A percentile compares a stretch with the other conserved stretches of the same genome.
Conservation (phyloP, 64 coral and sea anemone species). For the Stylophora pistillata region DNA sequence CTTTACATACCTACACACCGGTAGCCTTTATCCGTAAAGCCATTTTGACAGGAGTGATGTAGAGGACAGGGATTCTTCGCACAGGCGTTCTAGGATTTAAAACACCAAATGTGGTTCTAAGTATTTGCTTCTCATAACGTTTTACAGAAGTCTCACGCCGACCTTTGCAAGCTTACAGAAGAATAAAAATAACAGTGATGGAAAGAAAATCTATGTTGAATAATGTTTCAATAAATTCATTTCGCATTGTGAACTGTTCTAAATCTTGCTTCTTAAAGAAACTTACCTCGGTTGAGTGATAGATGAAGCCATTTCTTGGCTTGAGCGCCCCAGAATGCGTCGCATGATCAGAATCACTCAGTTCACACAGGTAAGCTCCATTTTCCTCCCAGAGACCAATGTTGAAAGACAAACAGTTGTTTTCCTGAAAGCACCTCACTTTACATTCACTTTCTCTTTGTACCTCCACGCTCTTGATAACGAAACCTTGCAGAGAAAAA, state of each 20-base stretch:
- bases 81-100: background rate
- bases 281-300: background rate
- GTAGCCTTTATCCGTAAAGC: constrained; percentile 13
- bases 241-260: background rate
- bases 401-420: background rate
- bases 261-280: background rate
- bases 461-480: background rate
- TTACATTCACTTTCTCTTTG: background rate
- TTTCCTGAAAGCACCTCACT: background rate
- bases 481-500: background rate
- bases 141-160: no score
- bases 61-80: background rate
- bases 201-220: no score
- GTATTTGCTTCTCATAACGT: no score
- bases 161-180: no score
- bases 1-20: no score
- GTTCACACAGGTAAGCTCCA: background rate
- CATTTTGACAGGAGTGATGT: background rate
- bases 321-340: background rate
- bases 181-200: no score
- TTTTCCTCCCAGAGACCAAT: background rate
- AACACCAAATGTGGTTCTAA: background rate
- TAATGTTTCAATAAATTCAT: background rate
- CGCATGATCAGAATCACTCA: constrained; percentile 4
- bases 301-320: background rate